phyloP scores from a whole-genome alignment of 2,888 invertebrate genomes.

The Tiliacea aurago region DNA sequence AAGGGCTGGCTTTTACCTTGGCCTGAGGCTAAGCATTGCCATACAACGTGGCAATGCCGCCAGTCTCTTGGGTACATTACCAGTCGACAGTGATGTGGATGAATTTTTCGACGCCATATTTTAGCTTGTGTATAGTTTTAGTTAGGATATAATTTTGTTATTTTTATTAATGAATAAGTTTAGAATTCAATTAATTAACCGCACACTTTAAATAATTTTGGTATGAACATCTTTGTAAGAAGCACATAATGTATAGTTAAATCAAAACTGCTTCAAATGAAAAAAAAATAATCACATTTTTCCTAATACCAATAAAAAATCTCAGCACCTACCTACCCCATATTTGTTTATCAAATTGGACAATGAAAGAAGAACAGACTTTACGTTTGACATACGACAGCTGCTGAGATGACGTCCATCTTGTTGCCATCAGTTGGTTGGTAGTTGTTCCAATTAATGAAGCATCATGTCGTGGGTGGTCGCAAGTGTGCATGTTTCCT shows the following conservation, averaged over 20 bases:
- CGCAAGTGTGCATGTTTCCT: slow-evolving; percentile 25
- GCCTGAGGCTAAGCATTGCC: no score
- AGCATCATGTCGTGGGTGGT: slow-evolving; percentile 6
- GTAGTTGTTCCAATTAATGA: slow-evolving; percentile 31
- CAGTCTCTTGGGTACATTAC: no score
- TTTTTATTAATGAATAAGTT: no score
- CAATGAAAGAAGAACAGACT: neutral
- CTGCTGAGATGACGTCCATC: slow-evolving; percentile 24
- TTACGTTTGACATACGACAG: slow-evolving; percentile 12
- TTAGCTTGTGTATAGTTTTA: no score
- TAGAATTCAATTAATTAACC: no score
- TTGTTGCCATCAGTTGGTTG: neutral
- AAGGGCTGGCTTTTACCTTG: no score
- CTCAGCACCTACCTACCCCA: neutral
- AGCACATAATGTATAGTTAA: neutral
- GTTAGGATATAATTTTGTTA: no score
- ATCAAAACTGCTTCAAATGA: neutral
- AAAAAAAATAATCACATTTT: neutral
- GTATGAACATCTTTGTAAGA: neutral
- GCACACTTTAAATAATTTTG: neutral
- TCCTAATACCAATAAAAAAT: neutral
- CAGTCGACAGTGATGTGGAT: no score
- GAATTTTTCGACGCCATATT: no score
- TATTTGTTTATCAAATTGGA: slow-evolving; percentile 7
- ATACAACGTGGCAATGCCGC: no score